Conservation (phyloP, 2,888 invertebrate genomes). For the Morpho achilles region DNA sequence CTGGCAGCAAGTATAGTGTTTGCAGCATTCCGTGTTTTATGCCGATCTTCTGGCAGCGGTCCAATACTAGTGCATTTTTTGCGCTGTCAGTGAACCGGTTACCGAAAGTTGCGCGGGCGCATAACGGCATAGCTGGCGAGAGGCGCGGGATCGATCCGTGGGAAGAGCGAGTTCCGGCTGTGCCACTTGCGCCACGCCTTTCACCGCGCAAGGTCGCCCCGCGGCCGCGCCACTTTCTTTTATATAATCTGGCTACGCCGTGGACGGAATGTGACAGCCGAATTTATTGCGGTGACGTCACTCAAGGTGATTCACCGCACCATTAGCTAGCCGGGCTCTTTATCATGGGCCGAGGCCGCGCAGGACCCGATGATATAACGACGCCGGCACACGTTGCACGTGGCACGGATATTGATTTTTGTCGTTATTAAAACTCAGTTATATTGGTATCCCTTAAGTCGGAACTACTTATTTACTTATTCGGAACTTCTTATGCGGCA, state of each 20-base stretch:
- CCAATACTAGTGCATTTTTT: constrained; percentile 39
- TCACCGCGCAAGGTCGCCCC: constrained; percentile 74
- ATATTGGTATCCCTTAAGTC: too few species aligned
- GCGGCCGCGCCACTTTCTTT: constrained; percentile 77
- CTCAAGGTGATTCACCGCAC: constrained; percentile 58
- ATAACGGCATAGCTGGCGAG: constrained; percentile 49
- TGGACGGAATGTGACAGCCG: constrained; percentile 69
- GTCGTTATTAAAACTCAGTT: too few species aligned
- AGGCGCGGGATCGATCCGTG: constrained; percentile 60
- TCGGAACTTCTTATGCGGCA: too few species aligned
- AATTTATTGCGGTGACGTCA: constrained; percentile 72
- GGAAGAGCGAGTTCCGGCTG: constrained; percentile 76
- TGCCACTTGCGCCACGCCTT: constrained; percentile 73
- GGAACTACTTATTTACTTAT: too few species aligned
- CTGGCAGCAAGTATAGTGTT: background rate
- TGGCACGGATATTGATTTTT: constrained; percentile 13
- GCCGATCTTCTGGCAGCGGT: constrained; percentile 29
- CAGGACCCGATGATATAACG: constrained; percentile 21
- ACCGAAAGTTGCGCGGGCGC: constrained; percentile 58
- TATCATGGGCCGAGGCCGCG: constrained; percentile 10
- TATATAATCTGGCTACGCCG: constrained; percentile 57
- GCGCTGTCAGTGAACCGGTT: constrained; percentile 52
- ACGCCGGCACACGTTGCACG: constrained; percentile 9
- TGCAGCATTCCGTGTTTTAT: constrained; percentile 43
- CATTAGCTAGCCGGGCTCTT: constrained; percentile 24